Base-by-base conservation (phyloP, 2,888 invertebrate genomes). In the Acrocera orbiculus region DNA sequence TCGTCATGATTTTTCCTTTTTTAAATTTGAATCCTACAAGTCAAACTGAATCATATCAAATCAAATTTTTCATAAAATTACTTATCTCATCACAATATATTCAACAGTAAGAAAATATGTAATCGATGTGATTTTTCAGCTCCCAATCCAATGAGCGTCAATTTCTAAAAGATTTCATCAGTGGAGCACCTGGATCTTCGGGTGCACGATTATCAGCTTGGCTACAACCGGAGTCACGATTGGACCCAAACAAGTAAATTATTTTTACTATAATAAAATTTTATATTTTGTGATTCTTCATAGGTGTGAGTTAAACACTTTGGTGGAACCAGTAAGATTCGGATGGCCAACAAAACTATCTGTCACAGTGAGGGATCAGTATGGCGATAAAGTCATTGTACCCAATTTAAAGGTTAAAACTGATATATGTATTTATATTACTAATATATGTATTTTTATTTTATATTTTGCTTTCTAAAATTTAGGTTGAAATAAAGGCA, bases 171-270 rank as follows among this genome's bases (percentile, higher is more conserved):
- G 93, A 95, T 55, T 86, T 95, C 54, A 87, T 96, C 31, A 70
- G 76, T 20, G 86, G 89, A 36, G 76, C 77, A 0, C 73, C 81
- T 14, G 82, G 81, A 8, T 70, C 75, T 1, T 85, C 87, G 2
- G 95, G 96, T 1, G 93, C 90, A 4, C 70, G 93, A 34, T 64
- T 96, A 43, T 92, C 93, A 1, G 76, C 85, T 52, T 96, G 95
- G 93, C 63, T 96, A 36, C 87, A 92, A 52, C 90, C 92, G 2
- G 86, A 87, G 48, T 76, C 92, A 16, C 78, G 82, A 44, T 79
- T 93, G 30, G 93, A 93, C 60, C 86, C 92, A 1, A 52, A 61
- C 38, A 58, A 57, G 58, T 58, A 41, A 42, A 49, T 41, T 32
- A 10, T 24, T 26, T 17, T 14, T 15, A 31, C n/a, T 24, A 28